Base-by-base conservation (phyloP, 2,888 invertebrate species). In the Seira musarum region DNA sequence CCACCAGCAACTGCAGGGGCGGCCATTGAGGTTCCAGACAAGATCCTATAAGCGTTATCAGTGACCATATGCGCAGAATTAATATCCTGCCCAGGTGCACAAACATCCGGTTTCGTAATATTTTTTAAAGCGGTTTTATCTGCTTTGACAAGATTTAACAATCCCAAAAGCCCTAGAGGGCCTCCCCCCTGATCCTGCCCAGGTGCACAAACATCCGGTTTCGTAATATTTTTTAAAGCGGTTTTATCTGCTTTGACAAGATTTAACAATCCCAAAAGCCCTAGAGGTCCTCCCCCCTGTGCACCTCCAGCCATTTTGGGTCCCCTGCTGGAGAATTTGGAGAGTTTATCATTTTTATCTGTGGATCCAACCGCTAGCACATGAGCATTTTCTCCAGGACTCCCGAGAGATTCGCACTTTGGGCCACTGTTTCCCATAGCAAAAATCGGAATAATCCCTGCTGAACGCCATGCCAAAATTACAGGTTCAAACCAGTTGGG, bases 381-480 rank as follows among this genome's bases (percentile, higher is more conserved):
- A 15, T 74, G 49, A 2, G 57, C 57, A 19, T 63, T 64, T 24
- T 82, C 77, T 21, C 74, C 82, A 2, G 82, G 82, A 64, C 49
- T 69, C 0, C 68, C 65, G 13, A 70, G 57, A 1, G 77, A 63
- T 21, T 63, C 46, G 22, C 82, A 82, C 2, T 17, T 15, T 15
- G 82, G 82, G 1, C 82, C 77, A 10, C 53, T 70, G 24, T 82
- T 82, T 13, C 82, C 82, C 17, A 64, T 66, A 0, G 82, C 76
- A 46, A 82, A 82, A 15, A 82, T 66, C n/a, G 82, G 78, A 6
- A 77, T 61, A 13, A 82, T 82, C 1, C 76, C 73, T 5, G 35
- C 79, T 1, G 73, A 61, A 60, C 19, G 46, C 80, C 80, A 80
- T 0, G 77, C 71, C 1, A 30, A 21, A 13, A 83, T 74, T 1